Conservation (phyloP, 2,888 invertebrate species). For the Clitarchus hookeri region DNA sequence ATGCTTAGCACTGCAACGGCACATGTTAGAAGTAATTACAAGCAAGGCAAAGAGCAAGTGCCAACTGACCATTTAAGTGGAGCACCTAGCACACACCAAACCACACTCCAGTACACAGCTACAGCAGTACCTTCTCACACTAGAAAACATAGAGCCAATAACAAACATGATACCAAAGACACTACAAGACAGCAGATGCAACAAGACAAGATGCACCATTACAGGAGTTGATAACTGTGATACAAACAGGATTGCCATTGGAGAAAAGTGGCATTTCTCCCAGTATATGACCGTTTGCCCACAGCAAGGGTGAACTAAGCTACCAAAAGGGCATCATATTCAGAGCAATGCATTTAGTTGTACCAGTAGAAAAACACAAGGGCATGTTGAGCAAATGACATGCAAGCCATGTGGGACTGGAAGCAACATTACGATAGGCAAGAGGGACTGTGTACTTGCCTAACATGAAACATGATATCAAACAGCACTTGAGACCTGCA, state of each 20-base stretch:
- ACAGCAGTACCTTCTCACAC: neutral
- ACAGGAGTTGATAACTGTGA: neutral
- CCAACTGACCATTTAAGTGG: neutral
- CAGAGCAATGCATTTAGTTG: neutral
- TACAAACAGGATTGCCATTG: neutral
- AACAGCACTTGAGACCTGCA: neutral
- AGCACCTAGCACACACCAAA: neutral
- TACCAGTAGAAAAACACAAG: neutral
- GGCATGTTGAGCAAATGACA: neutral
- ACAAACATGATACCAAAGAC: neutral
- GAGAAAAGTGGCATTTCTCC: neutral
- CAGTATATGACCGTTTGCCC: neutral
- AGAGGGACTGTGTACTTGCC: neutral
- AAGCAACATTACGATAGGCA: neutral
- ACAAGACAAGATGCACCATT: neutral
- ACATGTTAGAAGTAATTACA: neutral
- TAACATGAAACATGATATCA: neutral
- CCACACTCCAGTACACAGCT: neutral
- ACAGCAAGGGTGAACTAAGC: neutral
- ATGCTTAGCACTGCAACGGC: neutral
- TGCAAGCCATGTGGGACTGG: neutral
- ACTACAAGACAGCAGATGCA: neutral
- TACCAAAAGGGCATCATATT: neutral
- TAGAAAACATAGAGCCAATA: neutral
- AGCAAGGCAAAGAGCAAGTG: neutral